phyloP scores from a whole-genome alignment of 64 coral and sea anemone species.

The Pachyseris speciosa region DNA sequence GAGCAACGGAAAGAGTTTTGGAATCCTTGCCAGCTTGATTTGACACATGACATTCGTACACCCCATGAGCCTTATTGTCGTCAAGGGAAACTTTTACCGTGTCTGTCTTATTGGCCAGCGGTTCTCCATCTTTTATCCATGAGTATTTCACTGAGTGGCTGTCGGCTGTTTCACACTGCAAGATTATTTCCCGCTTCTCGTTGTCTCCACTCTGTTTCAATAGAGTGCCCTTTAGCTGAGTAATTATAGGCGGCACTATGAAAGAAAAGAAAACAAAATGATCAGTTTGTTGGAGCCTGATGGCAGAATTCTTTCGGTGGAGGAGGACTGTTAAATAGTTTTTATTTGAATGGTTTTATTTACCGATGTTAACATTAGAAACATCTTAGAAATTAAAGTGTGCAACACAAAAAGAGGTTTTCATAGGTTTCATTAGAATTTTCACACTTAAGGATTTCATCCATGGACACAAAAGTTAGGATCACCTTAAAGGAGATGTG shows the following conservation, averaged over 20 bases:
- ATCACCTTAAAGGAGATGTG: no score
- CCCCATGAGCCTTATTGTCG: background rate
- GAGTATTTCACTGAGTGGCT: background rate
- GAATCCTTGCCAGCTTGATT: background rate
- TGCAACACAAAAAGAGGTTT: no score
- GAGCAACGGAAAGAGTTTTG: background rate
- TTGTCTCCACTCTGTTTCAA: background rate
- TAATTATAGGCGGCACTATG: background rate
- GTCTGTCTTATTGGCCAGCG: background rate
- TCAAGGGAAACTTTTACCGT: background rate
- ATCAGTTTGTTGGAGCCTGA: background rate
- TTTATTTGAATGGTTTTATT: no score
- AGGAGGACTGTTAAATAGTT: no score
- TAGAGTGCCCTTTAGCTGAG: background rate
- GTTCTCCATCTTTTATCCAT: background rate
- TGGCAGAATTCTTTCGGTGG: no score
- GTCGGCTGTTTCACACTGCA: background rate
- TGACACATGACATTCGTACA: slow-evolving; percentile 12
- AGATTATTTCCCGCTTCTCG: background rate
- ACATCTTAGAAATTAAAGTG: no score
- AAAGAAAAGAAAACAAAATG: background rate
- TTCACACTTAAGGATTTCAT: no score
- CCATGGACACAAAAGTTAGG: no score
- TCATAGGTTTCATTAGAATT: no score
- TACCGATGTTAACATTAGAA: no score